Conservation (phyloP, 2,888 invertebrate species). For the Noctua janthina region DNA sequence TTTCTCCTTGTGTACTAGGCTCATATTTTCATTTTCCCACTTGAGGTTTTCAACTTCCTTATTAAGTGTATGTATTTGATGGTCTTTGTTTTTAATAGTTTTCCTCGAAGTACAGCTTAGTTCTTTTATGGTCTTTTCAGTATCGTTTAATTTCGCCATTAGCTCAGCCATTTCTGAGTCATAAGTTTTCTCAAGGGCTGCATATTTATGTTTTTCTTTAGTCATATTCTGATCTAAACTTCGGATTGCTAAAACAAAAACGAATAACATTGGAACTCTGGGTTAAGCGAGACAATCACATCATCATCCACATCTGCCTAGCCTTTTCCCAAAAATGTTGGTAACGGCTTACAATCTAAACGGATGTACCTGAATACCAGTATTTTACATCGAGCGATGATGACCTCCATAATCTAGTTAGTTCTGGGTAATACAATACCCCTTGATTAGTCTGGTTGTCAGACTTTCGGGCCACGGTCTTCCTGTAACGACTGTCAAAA, state of each 20-base stretch:
- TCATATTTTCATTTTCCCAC: slow-evolving; percentile 61
- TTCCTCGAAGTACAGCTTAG: slow-evolving; percentile 51
- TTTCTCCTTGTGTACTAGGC: slow-evolving; percentile 67
- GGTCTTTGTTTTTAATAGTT: slow-evolving; percentile 59
- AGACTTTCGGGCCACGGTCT: no score
- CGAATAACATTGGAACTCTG: background rate
- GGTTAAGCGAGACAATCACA: background rate
- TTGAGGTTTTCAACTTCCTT: slow-evolving; percentile 69
- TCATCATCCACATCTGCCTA: background rate
- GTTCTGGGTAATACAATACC: background rate
- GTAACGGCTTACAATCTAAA: no score
- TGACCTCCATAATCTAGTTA: background rate
- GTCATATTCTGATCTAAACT: slow-evolving; percentile 68
- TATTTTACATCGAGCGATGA: no score
- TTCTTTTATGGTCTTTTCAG: slow-evolving; percentile 71
- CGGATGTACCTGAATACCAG: no score
- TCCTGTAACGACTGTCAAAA: no score
- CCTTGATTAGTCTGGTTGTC: no score
- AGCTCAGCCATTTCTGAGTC: slow-evolving; percentile 71
- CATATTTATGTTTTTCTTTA: slow-evolving; percentile 70
- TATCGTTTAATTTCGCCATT: slow-evolving; percentile 71
- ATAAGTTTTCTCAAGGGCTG: slow-evolving; percentile 69
- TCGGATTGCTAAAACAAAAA: slow-evolving; percentile 70
- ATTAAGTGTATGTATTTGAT: slow-evolving; percentile 62
- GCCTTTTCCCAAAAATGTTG: no score